Conservation (phyloP, 2,113 vertebrate genomes). For the Protobothrops flavoviridis region DNA sequence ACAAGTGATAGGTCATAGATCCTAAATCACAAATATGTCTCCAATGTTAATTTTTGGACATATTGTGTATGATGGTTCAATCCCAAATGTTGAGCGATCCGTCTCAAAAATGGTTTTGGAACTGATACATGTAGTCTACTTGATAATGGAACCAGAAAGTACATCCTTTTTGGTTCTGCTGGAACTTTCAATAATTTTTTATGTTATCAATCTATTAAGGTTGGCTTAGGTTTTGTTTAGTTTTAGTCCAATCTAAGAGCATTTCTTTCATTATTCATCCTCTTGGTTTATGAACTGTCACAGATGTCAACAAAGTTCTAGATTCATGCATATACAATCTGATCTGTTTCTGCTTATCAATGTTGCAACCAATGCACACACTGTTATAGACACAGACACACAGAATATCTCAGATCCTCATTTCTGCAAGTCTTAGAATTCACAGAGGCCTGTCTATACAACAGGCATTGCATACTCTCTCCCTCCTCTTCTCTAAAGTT, state of each 20-base stretch:
- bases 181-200: background rate
- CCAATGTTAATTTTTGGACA: too few relatives aligned
- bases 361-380: background rate
- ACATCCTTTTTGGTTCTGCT: background rate
- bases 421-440: background rate
- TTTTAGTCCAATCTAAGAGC: background rate
- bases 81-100: background rate
- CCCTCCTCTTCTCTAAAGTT: background rate
- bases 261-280: background rate
- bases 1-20: background rate
- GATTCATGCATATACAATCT: background rate
- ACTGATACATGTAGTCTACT: background rate
- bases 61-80: background rate
- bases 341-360: background rate
- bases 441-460: background rate
- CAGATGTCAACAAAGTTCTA: too few relatives aligned
- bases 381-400: background rate
- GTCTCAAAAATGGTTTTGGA: background rate
- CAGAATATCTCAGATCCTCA: background rate
- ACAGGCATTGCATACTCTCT: background rate
- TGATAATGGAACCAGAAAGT: background rate
- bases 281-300: background rate
- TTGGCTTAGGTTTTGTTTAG: background rate
- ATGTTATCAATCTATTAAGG: background rate
- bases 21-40: background rate